Conservation (phyloP, 92 coral and sea anemone species). For the Parazoanthus swiftii region DNA sequence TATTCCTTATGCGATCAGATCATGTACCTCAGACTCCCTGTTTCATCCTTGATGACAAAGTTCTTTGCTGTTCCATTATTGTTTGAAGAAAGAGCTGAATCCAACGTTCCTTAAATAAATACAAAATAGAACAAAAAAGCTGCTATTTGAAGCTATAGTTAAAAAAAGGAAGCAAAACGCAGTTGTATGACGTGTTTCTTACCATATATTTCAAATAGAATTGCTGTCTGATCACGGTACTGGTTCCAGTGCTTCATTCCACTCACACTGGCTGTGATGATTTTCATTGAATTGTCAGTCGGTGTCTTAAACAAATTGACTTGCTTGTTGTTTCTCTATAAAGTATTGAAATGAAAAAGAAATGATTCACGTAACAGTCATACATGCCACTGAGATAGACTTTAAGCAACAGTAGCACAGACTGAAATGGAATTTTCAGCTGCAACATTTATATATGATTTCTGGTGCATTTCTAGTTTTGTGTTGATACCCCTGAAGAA, state of each 20-base stretch:
- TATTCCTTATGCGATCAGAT: neutral
- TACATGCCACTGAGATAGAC: no score
- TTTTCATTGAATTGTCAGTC: slow-evolving; percentile 69
- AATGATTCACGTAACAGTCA: no score
- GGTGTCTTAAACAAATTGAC: slow-evolving; percentile 52
- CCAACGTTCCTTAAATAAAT: slow-evolving; percentile 66
- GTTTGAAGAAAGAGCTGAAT: slow-evolving; percentile 88
- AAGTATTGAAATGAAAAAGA: neutral
- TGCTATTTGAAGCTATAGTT: neutral
- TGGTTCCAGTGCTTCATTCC: slow-evolving; percentile 77
- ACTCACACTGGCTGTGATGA: slow-evolving; percentile 72
- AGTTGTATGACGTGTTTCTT: neutral
- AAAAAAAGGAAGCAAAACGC: neutral
- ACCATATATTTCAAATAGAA: slow-evolving; percentile 89
- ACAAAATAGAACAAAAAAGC: neutral
- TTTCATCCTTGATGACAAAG: slow-evolving; percentile 77
- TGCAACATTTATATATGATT: no score
- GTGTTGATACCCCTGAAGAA: no score
- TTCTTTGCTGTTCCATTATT: slow-evolving; percentile 74
- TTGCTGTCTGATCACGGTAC: slow-evolving; percentile 66
- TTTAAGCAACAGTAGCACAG: no score
- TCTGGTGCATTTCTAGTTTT: no score
- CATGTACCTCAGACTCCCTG: slow-evolving; percentile 70
- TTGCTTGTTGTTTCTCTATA: slow-evolving; percentile 22
- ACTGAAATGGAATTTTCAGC: no score